A percentile compares a stretch with the other conserved stretches of the same genome.
Conservation (phyloP, 1,140 invertebrate genomes). For the Ostrea denselamellosa region DNA sequence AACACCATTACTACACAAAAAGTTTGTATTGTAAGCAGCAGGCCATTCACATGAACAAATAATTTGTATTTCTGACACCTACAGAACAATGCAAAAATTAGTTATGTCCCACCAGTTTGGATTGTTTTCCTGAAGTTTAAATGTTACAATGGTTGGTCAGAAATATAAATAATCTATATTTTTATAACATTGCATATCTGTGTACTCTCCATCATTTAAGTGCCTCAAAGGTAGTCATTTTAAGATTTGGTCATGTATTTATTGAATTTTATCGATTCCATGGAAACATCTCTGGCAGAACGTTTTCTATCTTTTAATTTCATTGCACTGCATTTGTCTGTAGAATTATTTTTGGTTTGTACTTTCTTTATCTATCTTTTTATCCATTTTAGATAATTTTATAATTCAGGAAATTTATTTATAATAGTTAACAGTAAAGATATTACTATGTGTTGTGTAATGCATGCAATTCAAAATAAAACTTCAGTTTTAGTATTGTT, state of each 20-base stretch:
- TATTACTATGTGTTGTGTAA: slow-evolving; percentile 38
- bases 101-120: neutral
- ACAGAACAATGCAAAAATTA: neutral
- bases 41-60: neutral
- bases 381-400: slow-evolving; percentile 40
- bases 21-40: slow-evolving; percentile 1
- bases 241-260: slow-evolving; percentile 26
- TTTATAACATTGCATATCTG: slow-evolving; percentile 29
- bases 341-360: slow-evolving; percentile 21
- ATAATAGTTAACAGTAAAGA: slow-evolving; percentile 36
- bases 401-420: slow-evolving; percentile 40
- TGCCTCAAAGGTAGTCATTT: slow-evolving; percentile 35
- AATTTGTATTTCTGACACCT: slow-evolving; percentile 25
- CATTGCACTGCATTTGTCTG: slow-evolving; percentile 33
- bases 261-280: slow-evolving; percentile 23
- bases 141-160: neutral
- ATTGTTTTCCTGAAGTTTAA: neutral
- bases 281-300: slow-evolving; percentile 27
- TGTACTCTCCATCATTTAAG: slow-evolving; percentile 11
- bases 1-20: slow-evolving; percentile 6
- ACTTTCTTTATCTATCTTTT: slow-evolving; percentile 34
- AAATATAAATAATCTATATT: slow-evolving; percentile 34
- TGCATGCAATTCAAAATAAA: slow-evolving; percentile 38
- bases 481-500: slow-evolving; percentile 20
- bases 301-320: slow-evolving; percentile 33